Evolutionary conservation across 2,888 invertebrate genomes (phyloP).

Genomic region (Sesamia inferens): DNA sequence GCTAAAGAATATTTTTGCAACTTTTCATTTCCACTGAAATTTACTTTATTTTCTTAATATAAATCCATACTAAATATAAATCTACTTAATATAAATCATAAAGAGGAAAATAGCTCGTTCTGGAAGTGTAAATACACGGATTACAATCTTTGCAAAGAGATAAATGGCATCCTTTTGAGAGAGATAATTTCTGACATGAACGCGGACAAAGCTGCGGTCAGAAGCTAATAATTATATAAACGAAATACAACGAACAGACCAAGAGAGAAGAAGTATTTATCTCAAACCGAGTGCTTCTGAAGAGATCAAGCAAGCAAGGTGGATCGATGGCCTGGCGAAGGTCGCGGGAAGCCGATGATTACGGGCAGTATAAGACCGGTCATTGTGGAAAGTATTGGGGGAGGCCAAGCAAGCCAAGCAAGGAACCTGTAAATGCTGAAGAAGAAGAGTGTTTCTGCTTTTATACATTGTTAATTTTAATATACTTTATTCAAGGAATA

Average conservation of each 20-base stretch:
- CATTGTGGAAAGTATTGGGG: too few species aligned
- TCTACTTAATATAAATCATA: too few species aligned
- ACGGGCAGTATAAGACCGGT: too few species aligned
- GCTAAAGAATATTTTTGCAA: background rate
- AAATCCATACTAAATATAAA: too few species aligned
- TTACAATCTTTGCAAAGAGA: background rate
- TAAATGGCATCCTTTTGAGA: background rate
- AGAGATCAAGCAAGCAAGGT: too few species aligned
- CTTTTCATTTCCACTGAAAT: background rate
- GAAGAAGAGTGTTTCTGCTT: too few species aligned
- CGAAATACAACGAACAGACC: background rate
- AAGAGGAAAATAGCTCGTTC: background rate
- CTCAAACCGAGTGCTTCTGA: background rate
- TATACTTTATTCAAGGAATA: too few species aligned
- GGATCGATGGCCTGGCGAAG: too few species aligned
- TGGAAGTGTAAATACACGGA: background rate
- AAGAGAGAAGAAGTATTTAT: slow-evolving; percentile 1
- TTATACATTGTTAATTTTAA: too few species aligned
- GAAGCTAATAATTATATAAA: background rate
- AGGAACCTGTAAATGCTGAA: too few species aligned
- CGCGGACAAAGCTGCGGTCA: background rate
- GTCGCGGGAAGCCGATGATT: too few species aligned
- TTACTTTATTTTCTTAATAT: background rate
- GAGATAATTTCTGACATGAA: background rate
- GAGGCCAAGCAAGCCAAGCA: too few species aligned